These are phyloP conservation scores for Lottia gigantea DNA, from an alignment of 2,888 invertebrate species.

Conservation along the genomic window DNA sequence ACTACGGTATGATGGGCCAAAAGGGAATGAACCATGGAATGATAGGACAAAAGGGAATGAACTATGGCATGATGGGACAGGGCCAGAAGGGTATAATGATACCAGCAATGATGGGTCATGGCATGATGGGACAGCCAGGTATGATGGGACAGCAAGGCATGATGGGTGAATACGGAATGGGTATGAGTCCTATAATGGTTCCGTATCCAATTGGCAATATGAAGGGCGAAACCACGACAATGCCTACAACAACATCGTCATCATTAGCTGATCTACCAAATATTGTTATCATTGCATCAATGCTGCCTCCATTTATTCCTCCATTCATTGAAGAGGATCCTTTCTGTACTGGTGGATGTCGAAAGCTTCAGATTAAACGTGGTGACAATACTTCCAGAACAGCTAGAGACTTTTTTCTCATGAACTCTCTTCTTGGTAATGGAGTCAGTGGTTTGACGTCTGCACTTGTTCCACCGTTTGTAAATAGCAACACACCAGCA, in stretches of 20 bases:
- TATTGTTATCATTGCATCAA: constrained; percentile 15
- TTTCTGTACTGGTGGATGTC: background rate
- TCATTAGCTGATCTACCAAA: constrained; percentile 7
- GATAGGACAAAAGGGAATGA: background rate
- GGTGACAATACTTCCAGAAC: background rate
- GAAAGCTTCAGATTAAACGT: background rate
- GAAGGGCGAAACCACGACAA: constrained; percentile 1
- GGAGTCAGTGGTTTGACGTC: background rate
- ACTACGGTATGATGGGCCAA: constrained; percentile 9
- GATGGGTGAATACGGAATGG: background rate
- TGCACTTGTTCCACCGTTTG: background rate
- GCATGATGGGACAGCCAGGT: constrained; percentile 12
- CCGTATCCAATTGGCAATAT: constrained; percentile 17
- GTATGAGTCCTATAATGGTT: constrained; percentile 18
- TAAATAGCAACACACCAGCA: background rate
- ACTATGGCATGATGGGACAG: background rate
- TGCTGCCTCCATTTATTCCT: constrained; percentile 18
- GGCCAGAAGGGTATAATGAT: background rate
- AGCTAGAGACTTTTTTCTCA: constrained; percentile 2
- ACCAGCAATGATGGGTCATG: background rate
- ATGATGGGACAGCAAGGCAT: constrained; percentile 14
- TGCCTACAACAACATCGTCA: background rate
- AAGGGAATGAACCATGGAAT: background rate
- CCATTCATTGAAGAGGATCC: constrained; percentile 15
- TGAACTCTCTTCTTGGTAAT: constrained; percentile 1